A percentile compares a stretch with the other conserved stretches of the same genome.
phyloP scores from a whole-genome alignment of 2,113 vertebrate species.

The Anarrhichthys ocellatus region DNA sequence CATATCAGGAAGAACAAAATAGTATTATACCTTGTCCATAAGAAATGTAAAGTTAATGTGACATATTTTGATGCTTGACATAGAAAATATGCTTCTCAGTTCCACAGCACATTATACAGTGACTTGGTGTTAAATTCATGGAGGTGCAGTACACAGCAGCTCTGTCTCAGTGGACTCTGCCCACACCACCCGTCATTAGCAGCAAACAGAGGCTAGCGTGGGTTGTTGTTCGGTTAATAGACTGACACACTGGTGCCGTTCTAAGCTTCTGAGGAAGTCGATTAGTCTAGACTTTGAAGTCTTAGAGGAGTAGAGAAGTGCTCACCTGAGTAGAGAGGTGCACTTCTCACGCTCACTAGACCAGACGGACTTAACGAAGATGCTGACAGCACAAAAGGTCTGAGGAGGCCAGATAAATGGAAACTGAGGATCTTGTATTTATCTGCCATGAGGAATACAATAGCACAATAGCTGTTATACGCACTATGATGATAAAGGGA shows the following conservation, averaged over 20 bases:
- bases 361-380: constrained; percentile 42
- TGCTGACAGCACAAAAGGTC: neutral
- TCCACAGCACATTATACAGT: neutral
- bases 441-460: neutral
- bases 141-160: constrained; percentile 36
- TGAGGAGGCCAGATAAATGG: constrained; percentile 5
- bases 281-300: constrained; percentile 78
- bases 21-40: neutral
- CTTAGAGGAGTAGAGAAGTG: constrained; percentile 52
- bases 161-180: constrained; percentile 44
- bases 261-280: constrained; percentile 71
- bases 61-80: neutral
- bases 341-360: constrained; percentile 38
- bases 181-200: constrained; percentile 56
- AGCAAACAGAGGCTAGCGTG: constrained; percentile 58
- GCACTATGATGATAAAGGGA: constrained; percentile 21
- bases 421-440: neutral
- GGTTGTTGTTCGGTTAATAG: constrained; percentile 76
- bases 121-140: constrained; percentile 22
- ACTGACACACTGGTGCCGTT: constrained; percentile 67
- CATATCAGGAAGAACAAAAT: neutral
- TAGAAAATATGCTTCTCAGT: constrained; percentile 7
- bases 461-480: neutral
- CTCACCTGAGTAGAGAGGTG: constrained; percentile 64
- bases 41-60: neutral